Evolutionary conservation across 2,113 vertebrate genomes (phyloP), one percentile per base, ranked within the genome.

Genomic region (Anhinga anhinga): DNA sequence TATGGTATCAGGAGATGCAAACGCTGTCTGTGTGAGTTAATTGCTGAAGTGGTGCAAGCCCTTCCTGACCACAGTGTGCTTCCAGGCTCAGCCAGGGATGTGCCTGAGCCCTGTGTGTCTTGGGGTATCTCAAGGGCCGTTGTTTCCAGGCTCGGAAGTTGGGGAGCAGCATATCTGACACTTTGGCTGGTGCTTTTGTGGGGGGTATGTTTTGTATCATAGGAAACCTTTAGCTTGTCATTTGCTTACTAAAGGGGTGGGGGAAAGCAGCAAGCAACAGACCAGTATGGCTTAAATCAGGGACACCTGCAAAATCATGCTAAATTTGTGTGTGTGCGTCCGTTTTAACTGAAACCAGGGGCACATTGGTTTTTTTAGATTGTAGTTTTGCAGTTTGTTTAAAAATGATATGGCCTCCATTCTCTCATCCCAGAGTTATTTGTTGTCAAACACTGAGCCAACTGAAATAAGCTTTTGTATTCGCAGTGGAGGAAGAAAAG

Each of bases 201-300:
- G 49, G 32, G 47, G 45, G 74, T 69, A 40, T 87, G 76, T 91
- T 97, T 76, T 93, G 77, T 74, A 91, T 87, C 65, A 44, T 16
- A 66, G 82, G 47, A 49, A 72, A 22, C 42, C 89, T 95, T 90
- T 74, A 49, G 77, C 72, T 97, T 88, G 56, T 86, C 58, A 34
- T 95, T 96, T 95, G 52, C 29, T 62, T 88, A 38, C 47, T 27
- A 20, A 95, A 78, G 21, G 21, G 19, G 21, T 67, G 22, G 47
- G n/a, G 58, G 69, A 61, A 84, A 78, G 95, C 94, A 96, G 94
- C 86, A 97, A 97, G 73, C 69, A 97, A 90, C 94, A 97, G 96
- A 95, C 74, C 97, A 97, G 36, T 81, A 90, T 95, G 76, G 88
- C 90, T 97, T 89, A 97, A 97, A 97, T 97, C 94, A 97, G 93